Conservation (phyloP, 2,797 vertebrate genomes). For the Trematomus bernacchii region DNA sequence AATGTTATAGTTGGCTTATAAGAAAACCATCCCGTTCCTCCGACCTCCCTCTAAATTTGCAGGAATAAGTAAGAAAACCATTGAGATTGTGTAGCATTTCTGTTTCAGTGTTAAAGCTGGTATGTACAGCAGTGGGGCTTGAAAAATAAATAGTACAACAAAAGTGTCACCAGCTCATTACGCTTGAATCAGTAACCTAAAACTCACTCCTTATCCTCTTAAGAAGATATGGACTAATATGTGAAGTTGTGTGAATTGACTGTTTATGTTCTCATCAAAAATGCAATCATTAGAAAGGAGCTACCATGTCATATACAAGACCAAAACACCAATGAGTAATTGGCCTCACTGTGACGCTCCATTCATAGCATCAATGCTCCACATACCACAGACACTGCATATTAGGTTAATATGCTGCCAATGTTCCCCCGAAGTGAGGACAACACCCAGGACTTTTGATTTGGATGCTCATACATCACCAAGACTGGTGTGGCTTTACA, state of each 20-base stretch:
- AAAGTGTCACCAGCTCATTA: background rate
- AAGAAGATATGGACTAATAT: background rate
- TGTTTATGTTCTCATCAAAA: background rate
- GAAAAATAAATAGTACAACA: background rate
- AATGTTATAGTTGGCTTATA: no score
- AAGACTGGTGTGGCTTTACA: conserved; percentile 62
- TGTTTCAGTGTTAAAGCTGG: background rate
- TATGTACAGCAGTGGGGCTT: background rate
- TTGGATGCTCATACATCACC: conserved; percentile 58
- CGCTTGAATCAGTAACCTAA: background rate
- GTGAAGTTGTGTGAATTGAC: background rate
- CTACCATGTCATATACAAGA: conserved; percentile 9
- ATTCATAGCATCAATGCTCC: conserved; percentile 36
- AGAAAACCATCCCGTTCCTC: no score
- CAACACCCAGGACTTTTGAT: conserved; percentile 58
- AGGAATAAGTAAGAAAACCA: background rate
- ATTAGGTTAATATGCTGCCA: conserved; percentile 35
- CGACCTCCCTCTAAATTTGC: no score
- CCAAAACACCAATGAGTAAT: conserved; percentile 19
- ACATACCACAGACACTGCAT: conserved; percentile 5
- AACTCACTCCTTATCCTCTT: background rate
- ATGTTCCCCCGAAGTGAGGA: conserved; percentile 56
- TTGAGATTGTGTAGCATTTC: background rate
- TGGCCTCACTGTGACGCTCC: conserved; percentile 15
- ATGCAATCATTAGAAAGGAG: background rate